These are phyloP conservation scores for Marronus borbonicus DNA, from an alignment of 2,888 invertebrate genomes.

Conservation along the genomic window DNA sequence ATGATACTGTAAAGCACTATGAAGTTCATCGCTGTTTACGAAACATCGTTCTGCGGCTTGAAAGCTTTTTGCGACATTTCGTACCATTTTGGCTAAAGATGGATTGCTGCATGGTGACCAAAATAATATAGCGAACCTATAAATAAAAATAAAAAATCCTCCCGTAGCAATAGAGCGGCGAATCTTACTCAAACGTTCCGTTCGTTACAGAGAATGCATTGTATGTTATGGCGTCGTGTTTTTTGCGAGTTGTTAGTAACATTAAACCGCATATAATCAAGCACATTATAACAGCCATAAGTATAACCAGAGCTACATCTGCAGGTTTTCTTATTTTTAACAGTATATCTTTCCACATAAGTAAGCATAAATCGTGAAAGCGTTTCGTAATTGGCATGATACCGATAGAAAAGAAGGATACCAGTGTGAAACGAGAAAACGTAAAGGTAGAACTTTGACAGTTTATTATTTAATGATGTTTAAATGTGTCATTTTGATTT, in stretches of 20 bases:
- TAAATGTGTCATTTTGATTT: too few relatives aligned
- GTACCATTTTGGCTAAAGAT: conserved; percentile 2
- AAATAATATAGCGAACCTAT: not conserved
- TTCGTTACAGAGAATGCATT: not conserved
- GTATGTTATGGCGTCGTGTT: not conserved
- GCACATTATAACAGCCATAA: conserved; percentile 73
- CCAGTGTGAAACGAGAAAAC: too few relatives aligned
- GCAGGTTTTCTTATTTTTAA: conserved; percentile 80
- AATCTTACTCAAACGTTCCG: not conserved
- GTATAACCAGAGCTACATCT: not conserved
- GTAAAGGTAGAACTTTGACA: too few relatives aligned
- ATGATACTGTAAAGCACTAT: conserved; percentile 7
- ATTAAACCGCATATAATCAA: not conserved
- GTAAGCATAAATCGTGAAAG: conserved; percentile 73
- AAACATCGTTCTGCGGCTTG: conserved; percentile 47
- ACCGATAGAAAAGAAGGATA: too few relatives aligned
- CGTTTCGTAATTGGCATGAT: not conserved
- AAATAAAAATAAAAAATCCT: not conserved
- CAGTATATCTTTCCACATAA: conserved; percentile 88
- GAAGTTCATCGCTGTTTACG: not conserved
- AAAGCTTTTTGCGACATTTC: not conserved
- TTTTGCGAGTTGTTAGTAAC: too few relatives aligned
- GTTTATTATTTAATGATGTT: too few relatives aligned
- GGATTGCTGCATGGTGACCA: conserved; percentile 37
- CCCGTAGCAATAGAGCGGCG: too few relatives aligned